Evolutionary conservation across 2,888 invertebrate species (phyloP), one percentile per base, ranked within the genome.

Genomic region (Drosophila birchii): DNA sequence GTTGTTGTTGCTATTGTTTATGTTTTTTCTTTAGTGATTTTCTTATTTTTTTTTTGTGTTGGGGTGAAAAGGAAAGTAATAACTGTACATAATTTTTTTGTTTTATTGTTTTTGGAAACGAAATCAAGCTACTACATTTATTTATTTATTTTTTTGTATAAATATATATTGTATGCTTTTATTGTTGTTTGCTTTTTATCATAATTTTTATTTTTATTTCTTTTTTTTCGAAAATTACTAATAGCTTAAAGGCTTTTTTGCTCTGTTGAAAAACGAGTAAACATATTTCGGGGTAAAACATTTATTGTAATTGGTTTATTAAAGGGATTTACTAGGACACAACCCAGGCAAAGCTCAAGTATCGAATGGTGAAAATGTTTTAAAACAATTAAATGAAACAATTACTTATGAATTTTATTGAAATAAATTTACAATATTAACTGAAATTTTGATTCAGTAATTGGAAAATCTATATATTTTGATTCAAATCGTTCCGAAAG

Each of bases 11-110:
- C 47, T 32, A 26, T 18, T 26, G 45, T 39, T 55, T 12, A n/a
- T 58, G 47, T 11, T 45, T 53, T 59, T 68, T 57, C 49, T 61
- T 53, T 63, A 61, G 59, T 49, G 39, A 56, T 63, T 61, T 59
- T 26, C 3, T 23, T 43, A 0, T 5, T n/a, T n/a, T 39, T 9
- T 8, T 18, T 34, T 43, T 34, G 8, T 32, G 9, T 32, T 32
- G 14, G 49, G 59, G 43, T 51, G 51, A 47, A 55, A 68, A 47
- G 32, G 36, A 68, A 26, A 18, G 32, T 43, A 54, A 56, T 78
- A 76, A 71, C 57, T 81, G 68, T 85, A 85, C 86, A 82, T 44
- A 67, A 56, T 56, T 67, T 47, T 26, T 44, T 14, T 47, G 7
- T 49, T 20, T 14, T 47, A 11, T 49, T 20, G 0, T 45, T 38